Evolutionary conservation across 2,888 invertebrate genomes (phyloP).

Genomic region (Cephus runcator): DNA sequence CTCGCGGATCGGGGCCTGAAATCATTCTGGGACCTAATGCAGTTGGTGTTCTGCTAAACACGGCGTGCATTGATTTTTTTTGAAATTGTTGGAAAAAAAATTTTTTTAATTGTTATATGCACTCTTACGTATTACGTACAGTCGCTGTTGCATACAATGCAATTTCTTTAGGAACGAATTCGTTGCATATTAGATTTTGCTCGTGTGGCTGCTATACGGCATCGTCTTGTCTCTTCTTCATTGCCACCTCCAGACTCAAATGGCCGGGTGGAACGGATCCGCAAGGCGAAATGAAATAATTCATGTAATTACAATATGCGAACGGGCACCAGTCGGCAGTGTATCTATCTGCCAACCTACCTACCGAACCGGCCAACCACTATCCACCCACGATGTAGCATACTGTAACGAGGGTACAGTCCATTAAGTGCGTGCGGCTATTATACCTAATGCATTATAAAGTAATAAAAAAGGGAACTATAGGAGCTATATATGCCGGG

Average conservation of each 20-base stretch:
- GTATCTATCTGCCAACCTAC: constrained; percentile 36
- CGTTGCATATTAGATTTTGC: not conserved
- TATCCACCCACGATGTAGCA: constrained; percentile 59
- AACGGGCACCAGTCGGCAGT: constrained; percentile 38
- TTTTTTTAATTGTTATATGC: not conserved
- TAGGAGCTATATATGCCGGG: constrained; percentile 31
- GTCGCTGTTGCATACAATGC: not conserved
- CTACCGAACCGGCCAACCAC: not conserved
- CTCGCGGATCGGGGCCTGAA: not conserved
- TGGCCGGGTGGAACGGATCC: constrained; percentile 47
- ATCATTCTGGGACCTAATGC: not conserved
- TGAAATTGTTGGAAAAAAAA: not conserved
- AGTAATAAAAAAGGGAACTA: constrained; percentile 50
- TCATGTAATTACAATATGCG: constrained; percentile 58
- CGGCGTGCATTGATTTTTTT: not conserved
- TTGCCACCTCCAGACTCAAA: not conserved
- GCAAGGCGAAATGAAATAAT: constrained; percentile 58
- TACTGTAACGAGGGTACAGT: constrained; percentile 57
- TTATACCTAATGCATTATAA: constrained; percentile 61
- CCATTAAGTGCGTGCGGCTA: constrained; percentile 59
- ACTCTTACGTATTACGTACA: not conserved
- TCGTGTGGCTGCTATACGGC: not conserved
- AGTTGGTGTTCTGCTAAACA: not conserved
- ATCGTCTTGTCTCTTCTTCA: constrained; percentile 2
- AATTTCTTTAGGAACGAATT: not conserved